Evolutionary conservation across 2,888 invertebrate species (phyloP), one percentile per base, ranked within the genome.

Genomic region (Dasysyrphus tricinctus): DNA sequence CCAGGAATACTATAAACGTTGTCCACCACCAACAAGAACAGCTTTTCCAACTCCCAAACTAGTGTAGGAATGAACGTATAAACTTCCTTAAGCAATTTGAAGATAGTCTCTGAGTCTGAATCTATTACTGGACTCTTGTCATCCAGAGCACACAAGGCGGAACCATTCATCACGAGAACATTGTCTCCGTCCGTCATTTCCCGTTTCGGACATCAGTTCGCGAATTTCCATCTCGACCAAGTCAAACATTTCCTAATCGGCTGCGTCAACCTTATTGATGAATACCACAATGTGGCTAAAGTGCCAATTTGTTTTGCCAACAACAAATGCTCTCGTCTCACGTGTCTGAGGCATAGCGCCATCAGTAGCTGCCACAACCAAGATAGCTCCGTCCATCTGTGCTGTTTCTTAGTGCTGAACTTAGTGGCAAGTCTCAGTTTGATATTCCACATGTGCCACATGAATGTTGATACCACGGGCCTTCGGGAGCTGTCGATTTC

Each of bases 301-400:
- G n/a, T 96, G 51, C 99, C 99, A 91, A 99, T 99, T 93, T 98
- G 99, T 93, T 98, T 98, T 14, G 99, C 98, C 51, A 99, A 94
- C 32, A 99, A 92, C 89, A 99, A 94, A 94, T 99, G 99, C 91
- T 99, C 99, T 74, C 97, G n/a, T n/a, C n/a, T n/a, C n/a, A n/a
- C n/a, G 94, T 0, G 99, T 99, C 93, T 99, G 99, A 0, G 99
- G 99, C 99, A 99, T 99, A 19, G 97, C 97, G 89, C 99, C 99
- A 90, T 99, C 99, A 7, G 99, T 99, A 1, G 99, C 99, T 0
- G 99, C 99, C 0, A 99, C 99, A 0, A 99, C 99, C 57, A 99
- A 93, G 89, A 99, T 99, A 32, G 98, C 99, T 49, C 98, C 99
- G 91, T 99, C 99, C 99, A 99, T 99, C 93, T 99, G 98, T 0